A percentile compares a stretch with the other conserved stretches of the same genome.
Conservation (phyloP, 2,888 invertebrate species). For the Zygothrica quintamaculata region DNA sequence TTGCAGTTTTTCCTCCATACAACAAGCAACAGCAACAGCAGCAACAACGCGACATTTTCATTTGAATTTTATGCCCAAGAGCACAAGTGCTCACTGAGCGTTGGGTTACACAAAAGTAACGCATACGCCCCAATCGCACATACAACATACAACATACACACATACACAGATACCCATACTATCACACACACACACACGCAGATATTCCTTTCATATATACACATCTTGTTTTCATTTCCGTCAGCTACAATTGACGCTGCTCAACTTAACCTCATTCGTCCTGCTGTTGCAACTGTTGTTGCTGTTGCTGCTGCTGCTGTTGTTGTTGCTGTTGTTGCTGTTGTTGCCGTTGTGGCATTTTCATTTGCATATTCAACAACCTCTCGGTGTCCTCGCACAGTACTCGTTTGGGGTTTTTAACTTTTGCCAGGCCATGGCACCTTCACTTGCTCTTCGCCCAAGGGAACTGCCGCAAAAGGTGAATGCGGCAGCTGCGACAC, state of each 20-base stretch:
- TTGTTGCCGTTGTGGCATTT: conserved; percentile 57
- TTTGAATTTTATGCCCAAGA: conserved; percentile 80
- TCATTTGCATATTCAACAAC: conserved; percentile 73
- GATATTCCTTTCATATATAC: conserved; percentile 20
- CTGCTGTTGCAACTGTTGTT: conserved; percentile 14
- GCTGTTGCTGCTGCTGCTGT: conserved; percentile 12
- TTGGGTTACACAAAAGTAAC: conserved; percentile 63
- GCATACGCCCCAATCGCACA: conserved; percentile 49
- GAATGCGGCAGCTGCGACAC: too few species aligned
- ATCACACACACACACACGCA: neutral
- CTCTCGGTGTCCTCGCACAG: conserved; percentile 49
- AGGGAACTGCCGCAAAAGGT: neutral
- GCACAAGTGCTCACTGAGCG: conserved; percentile 41
- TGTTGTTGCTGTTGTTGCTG: neutral
- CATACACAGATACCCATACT: conserved; percentile 12
- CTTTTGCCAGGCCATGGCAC: conserved; percentile 70
- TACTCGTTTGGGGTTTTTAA: conserved; percentile 63
- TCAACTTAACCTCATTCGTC: conserved; percentile 79
- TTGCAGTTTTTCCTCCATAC: conserved; percentile 62
- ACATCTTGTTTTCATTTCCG: conserved; percentile 80
- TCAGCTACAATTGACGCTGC: conserved; percentile 81
- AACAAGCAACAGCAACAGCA: too few species aligned
- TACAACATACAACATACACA: conserved; percentile 13
- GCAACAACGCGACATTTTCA: conserved; percentile 76
- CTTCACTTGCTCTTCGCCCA: conserved; percentile 40